phyloP scores from a whole-genome alignment of 2,797 vertebrate genomes.

The Gallirallus australis region DNA sequence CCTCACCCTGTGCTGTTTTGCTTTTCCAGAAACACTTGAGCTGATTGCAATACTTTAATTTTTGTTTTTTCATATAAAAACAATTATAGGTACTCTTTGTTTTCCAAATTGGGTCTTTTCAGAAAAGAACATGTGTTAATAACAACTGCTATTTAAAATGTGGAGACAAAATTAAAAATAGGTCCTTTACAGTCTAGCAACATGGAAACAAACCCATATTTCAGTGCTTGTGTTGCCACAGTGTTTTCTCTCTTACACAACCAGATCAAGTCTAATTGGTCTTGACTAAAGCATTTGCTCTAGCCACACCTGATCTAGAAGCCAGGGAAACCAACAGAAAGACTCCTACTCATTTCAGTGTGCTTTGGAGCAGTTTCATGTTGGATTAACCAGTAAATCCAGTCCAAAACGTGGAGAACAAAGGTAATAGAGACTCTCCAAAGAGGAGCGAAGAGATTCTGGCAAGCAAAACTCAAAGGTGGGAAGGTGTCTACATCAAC shows the following conservation, averaged over 20 bases:
- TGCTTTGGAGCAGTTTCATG: background rate
- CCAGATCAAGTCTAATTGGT: constrained; percentile 5
- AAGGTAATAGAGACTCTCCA: background rate
- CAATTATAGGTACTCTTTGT: background rate
- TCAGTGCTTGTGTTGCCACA: background rate
- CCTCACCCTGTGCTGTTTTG: background rate
- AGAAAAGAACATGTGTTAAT: background rate
- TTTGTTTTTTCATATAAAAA: background rate
- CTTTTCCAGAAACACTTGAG: background rate
- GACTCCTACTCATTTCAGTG: background rate
- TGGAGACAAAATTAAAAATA: background rate
- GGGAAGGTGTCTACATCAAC: background rate
- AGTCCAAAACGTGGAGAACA: background rate
- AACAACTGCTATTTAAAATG: background rate
- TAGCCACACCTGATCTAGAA: constrained; percentile 17
- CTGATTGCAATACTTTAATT: background rate
- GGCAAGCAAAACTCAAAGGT: background rate
- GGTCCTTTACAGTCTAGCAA: background rate
- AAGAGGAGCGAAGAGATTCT: background rate
- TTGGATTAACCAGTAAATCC: constrained; percentile 3
- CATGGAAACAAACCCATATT: background rate
- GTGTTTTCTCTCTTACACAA: background rate
- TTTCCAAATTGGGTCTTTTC: background rate
- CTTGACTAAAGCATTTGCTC: constrained; percentile 32
- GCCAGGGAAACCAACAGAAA: background rate